Evolutionary conservation across 2,888 invertebrate genomes (phyloP), one percentile per base, ranked within the genome.

Genomic region (Lithophane leautieri): DNA sequence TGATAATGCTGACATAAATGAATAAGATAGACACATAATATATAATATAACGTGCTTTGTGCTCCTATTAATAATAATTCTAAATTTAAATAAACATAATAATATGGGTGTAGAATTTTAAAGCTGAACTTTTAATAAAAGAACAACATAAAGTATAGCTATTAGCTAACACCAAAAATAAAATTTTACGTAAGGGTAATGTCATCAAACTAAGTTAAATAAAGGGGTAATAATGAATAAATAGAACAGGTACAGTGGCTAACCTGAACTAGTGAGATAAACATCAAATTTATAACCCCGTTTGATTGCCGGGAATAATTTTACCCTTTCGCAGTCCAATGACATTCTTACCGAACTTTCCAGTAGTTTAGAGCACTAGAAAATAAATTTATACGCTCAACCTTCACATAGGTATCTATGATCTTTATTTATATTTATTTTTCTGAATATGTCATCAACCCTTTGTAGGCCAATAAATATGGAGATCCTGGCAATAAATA

Each of bases 251-350:
- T 80, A 76, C 76, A 62, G 58, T 56, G 12, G 86, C 97, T 97
- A 97, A 98, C 98, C 98, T 98, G 98, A 98, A 95, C 98, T 98
- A 96, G 98, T 98, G 95, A 98, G 97, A 97, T 98, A 98, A 93
- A 98, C 98, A 97, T 98, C 98, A 95, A 98, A 97, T 95, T 97
- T 97, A 96, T 98, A 98, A 94, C 98, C 98, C 94, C 98, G 97
- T 97, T 98, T 98, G 95, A 98, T 97, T 87, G 98, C 97, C 92
- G 98, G 98, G 93, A 98, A 97, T 94, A 97, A 97, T 97, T 98
- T 98, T 94, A 98, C 97, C 94, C 98, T 97, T 94, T 97, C 97
- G 93, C 98, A 97, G 95, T 97, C 97, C 97, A 98, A 97, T 94
- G 97, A 97, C 93, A 97, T 97, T 94, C 97, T 97, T 95, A 98